phyloP scores from a whole-genome alignment of 1,140 invertebrate genomes.

The Leptinotarsa lineolata region DNA sequence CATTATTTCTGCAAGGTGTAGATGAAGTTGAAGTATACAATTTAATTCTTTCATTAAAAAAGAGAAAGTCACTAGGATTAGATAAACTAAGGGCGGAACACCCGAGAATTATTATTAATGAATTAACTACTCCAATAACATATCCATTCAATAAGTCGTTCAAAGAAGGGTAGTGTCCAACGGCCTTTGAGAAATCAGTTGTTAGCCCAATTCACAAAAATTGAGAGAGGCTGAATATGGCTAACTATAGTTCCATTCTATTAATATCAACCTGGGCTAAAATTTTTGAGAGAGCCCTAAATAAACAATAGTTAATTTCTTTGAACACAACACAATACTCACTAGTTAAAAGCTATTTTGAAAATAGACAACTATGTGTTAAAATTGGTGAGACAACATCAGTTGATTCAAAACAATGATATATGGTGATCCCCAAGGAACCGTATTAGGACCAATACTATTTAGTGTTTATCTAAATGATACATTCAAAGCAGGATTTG shows the following conservation, averaged over 20 bases:
- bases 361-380: slow-evolving; percentile 2
- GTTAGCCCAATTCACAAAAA: slow-evolving; percentile 2
- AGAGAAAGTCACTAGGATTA: background rate
- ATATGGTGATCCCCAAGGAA: too few species aligned
- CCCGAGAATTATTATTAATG: background rate
- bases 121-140: slow-evolving; percentile 5
- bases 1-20: too few species aligned
- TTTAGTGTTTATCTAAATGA: slow-evolving; percentile 2
- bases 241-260: background rate
- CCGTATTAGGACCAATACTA: too few species aligned
- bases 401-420: background rate
- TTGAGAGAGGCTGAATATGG: background rate
- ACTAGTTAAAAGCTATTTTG: background rate
- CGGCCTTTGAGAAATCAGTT: background rate
- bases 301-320: background rate
- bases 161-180: background rate
- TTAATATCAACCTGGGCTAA: slow-evolving; percentile 5
- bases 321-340: background rate
- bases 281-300: background rate
- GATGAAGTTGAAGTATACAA: slow-evolving; percentile 3
- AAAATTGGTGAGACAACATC: slow-evolving; percentile 8
- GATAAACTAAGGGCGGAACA: slow-evolving; percentile 1
- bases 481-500: background rate
- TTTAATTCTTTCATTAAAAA: slow-evolving; percentile 1
- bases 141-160: slow-evolving; percentile 2